Conservation (phyloP, 2,113 vertebrate species). For the Corydoras maculifer region DNA sequence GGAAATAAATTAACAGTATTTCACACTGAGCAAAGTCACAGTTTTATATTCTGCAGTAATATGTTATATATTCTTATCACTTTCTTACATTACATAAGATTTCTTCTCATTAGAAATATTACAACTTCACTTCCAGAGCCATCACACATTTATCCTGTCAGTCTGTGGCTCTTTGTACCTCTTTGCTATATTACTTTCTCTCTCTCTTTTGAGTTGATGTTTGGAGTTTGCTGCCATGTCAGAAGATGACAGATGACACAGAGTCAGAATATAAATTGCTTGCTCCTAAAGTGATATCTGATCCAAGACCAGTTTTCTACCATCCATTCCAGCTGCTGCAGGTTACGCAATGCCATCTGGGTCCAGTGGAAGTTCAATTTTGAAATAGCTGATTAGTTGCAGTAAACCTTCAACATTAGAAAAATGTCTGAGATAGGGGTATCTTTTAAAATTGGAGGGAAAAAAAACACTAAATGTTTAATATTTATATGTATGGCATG, state of each 20-base stretch:
- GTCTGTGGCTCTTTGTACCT: background rate
- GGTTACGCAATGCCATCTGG: slow-evolving; percentile 10
- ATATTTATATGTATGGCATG: no score
- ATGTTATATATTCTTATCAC: slow-evolving; percentile 9
- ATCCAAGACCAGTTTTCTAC: slow-evolving; percentile 5
- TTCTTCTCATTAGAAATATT: background rate
- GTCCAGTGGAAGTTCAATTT: slow-evolving; percentile 5
- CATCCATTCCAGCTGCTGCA: slow-evolving; percentile 9
- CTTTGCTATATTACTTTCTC: background rate
- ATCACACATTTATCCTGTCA: no score
- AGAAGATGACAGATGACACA: slow-evolving; percentile 3
- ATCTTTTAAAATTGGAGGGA: no score
- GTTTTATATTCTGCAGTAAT: slow-evolving; percentile 33
- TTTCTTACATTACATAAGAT: background rate
- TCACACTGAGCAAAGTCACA: slow-evolving; percentile 22
- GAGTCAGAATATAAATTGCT: slow-evolving; percentile 15
- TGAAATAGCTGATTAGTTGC: slow-evolving; percentile 10
- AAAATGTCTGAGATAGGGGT: no score
- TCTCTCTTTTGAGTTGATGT: background rate
- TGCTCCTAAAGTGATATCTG: slow-evolving; percentile 5
- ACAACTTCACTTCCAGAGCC: no score
- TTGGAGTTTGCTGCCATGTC: background rate
- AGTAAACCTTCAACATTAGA: background rate
- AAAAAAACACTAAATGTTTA: no score
- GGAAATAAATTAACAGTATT: background rate